A percentile compares a stretch with the other conserved stretches of the same genome.
phyloP scores from a whole-genome alignment of 2,888 invertebrate genomes.

The Cyclophora punctaria region DNA sequence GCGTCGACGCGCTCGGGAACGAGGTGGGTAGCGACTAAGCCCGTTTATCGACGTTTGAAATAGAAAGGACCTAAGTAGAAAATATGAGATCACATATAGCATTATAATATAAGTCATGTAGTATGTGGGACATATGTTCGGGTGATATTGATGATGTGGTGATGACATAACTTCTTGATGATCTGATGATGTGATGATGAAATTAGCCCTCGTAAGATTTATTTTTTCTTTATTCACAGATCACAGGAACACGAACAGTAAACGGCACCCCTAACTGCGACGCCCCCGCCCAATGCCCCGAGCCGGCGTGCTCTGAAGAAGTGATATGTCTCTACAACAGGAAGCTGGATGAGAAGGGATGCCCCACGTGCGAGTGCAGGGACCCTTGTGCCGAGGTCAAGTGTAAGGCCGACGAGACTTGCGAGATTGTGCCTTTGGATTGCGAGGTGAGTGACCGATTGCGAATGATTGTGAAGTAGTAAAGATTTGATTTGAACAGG shows the following conservation, averaged over 20 bases:
- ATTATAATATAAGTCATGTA: too few relatives aligned
- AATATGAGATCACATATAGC: too few relatives aligned
- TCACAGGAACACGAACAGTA: slow-evolving; percentile 79
- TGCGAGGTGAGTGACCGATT: slow-evolving; percentile 50
- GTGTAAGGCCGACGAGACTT: slow-evolving; percentile 77
- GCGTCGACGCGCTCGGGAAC: slow-evolving; percentile 83
- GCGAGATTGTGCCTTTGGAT: slow-evolving; percentile 60
- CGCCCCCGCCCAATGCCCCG: slow-evolving; percentile 43
- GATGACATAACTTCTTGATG: too few relatives aligned
- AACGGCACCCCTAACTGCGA: slow-evolving; percentile 71
- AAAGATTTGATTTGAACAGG: too few relatives aligned
- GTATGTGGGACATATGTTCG: background rate
- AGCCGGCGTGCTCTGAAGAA: slow-evolving; percentile 40
- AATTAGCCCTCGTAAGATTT: too few relatives aligned
- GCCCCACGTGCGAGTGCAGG: slow-evolving; percentile 83
- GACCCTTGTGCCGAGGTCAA: slow-evolving; percentile 85
- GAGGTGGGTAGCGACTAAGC: too few relatives aligned
- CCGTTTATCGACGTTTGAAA: too few relatives aligned
- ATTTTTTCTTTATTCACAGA: slow-evolving; percentile 21
- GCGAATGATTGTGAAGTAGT: background rate
- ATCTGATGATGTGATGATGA: too few relatives aligned
- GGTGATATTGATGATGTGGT: too few relatives aligned
- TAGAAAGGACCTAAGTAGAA: too few relatives aligned
- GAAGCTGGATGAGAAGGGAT: slow-evolving; percentile 73
- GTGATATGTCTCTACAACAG: slow-evolving; percentile 51